Evolutionary conservation across 1,140 invertebrate species (phyloP), one percentile per base, ranked within the genome.

Genomic region (Helicoverpa armigera): DNA sequence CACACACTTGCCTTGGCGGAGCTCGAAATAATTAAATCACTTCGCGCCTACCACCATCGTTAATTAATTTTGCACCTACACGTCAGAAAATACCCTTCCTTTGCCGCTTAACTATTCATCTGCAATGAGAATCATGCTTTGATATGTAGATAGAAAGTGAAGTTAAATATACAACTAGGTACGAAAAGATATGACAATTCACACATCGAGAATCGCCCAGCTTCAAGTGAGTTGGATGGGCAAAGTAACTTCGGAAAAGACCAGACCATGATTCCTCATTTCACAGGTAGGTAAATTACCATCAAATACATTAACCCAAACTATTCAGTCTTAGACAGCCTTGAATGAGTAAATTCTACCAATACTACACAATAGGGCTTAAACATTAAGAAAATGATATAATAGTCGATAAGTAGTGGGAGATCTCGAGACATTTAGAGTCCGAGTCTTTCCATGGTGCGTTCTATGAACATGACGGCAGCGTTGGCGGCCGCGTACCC

Each of bases 321-420:
- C 58, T 61, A 61, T 61, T 61, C 58, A 61, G 58, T 61, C 58
- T 9, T 61, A 61, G 23, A 61, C 1, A 61, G 23, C 29, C 29
- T 31, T 29, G 58, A 43, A 43, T 43, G 3, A 43, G 35, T 43
- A 43, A 43, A 43, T 43, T 31, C 23, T 61, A 23, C 12, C 5
- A 43, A 43, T 29, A 11, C 58, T 61, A 31, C 58, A 29, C 23
- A 29, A 61, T 29, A 61, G 58, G 58, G 58, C 58, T 23, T 29
- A 60, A 56, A 53, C 0, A 16, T n/a, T 23, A 10, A 11, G 23
- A 60, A 60, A 60, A 29, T 29, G 3, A 23, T 12, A 60, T n/a
- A 12, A 61, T 43, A 43, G 5, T 9, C 4, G 3, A 43, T 43
- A 43, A 43, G 35, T 43, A 9, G 5, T 43, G 35, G 35, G 35